Percentiles rank a stretch among this genome's conserved stretches.
phyloP scores from a whole-genome alignment of 2,797 vertebrate species.

The Phalanger gymnotis region DNA sequence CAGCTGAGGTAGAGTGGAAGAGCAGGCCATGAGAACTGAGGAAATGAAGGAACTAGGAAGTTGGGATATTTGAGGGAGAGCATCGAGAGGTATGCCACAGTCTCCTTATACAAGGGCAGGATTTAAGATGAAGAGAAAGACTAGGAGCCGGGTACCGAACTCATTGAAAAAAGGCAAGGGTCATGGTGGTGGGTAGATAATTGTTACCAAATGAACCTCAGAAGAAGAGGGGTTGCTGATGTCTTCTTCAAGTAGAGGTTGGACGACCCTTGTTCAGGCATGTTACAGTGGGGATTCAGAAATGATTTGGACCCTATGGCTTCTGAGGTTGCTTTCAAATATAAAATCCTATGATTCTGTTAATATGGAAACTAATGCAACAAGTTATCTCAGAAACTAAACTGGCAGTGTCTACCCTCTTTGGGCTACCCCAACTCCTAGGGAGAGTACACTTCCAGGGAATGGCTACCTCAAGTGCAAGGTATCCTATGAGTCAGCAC shows the following conservation, averaged over 20 bases:
- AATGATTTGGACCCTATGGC: background rate
- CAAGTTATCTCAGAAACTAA: background rate
- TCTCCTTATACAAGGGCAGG: too few relatives aligned
- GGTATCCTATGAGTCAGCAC: background rate
- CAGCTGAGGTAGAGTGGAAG: background rate
- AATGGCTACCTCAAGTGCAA: background rate
- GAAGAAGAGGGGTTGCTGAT: background rate
- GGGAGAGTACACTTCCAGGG: background rate
- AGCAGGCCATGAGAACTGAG: background rate
- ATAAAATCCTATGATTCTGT: background rate
- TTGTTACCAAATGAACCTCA: background rate
- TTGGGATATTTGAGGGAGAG: background rate
- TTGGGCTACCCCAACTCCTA: too few relatives aligned
- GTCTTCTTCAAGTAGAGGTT: background rate
- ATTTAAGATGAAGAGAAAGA: too few relatives aligned
- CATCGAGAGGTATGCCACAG: background rate
- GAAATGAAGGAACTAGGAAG: background rate
- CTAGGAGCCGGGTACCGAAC: background rate
- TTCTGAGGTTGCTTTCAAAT: background rate
- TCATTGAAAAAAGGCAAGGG: background rate
- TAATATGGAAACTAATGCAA: background rate
- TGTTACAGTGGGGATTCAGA: background rate
- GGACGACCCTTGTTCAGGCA: too few relatives aligned
- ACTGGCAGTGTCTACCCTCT: too few relatives aligned
- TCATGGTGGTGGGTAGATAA: background rate